Evolutionary conservation across 2,113 vertebrate genomes (phyloP), one percentile per base, ranked within the genome.

Genomic region (Speoplatyrhinus poulsoni): DNA sequence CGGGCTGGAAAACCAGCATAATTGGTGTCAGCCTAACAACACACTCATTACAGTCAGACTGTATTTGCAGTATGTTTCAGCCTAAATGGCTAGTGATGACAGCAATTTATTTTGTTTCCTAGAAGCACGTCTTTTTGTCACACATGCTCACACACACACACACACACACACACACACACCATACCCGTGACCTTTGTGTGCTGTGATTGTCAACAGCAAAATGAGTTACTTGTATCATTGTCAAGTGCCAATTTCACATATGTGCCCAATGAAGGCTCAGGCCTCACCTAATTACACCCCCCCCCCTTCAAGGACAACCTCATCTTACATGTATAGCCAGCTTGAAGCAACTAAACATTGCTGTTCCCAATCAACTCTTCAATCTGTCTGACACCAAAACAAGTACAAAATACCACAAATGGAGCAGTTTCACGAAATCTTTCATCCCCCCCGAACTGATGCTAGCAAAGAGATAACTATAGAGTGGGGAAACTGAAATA

Each of bases 401-500:
- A 54, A 62, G 53, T 61, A 41, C 63, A 71, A 57, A 15, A 9
- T 41, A 76, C 58, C 66, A 74, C 63, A 80, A 82, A 70, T 73
- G 71, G 19, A 49, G 79, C 64, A 78, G 70, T 70, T 80, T 78
- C 83, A 77, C 78, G 77, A 85, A 56, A 41, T 4, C 67, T 79
- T 61, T 66, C 60, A 32, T 50, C 33, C 69, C 80, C 66, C 76
- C 17, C 9, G 15, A 52, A 52, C n/a, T 62, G 76, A 46, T 26
- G 54, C 59, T 81, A 80, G 87, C 89, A 73, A 84, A 72, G 64
- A 84, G 80, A 87, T 84, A 72, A 81, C 66, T 41, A 41, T 6
- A 41, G 5, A 41, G 67, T 66, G 65, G 62, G 60, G 55, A 49
- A 75, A 69, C 50, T 26, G 26, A 26, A 26, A 46, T 26, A 13